phyloP scores from a whole-genome alignment of 2,888 invertebrate species.

The Drepanosiphum platanoidis region DNA sequence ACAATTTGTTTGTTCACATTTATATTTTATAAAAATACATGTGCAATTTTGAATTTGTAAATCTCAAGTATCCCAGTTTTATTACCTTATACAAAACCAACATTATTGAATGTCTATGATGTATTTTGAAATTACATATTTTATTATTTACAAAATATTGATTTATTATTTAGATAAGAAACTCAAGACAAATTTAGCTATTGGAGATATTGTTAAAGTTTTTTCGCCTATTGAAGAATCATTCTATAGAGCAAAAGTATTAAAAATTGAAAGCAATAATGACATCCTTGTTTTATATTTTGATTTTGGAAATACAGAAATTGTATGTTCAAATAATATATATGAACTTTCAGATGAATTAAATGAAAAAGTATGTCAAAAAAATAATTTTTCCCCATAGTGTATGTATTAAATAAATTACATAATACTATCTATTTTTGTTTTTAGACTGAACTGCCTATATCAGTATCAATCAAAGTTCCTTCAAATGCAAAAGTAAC shows the following conservation, averaged over 20 bases:
- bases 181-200: neutral
- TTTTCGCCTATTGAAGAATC: neutral
- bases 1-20: no score
- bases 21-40: no score
- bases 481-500: neutral
- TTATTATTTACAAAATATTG: neutral
- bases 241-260: slow-evolving; percentile 37
- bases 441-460: slow-evolving; percentile 18
- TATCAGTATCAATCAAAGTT: slow-evolving; percentile 40
- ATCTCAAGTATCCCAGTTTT: no score
- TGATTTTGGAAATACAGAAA: slow-evolving; percentile 51
- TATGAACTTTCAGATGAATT: slow-evolving; percentile 42
- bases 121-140: neutral
- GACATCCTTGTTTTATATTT: slow-evolving; percentile 16
- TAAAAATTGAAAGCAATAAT: slow-evolving; percentile 1
- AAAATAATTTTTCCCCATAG: neutral
- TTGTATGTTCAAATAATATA: neutral
- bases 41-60: no score
- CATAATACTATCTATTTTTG: neutral
- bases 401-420: neutral
- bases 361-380: neutral
- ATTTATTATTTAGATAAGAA: neutral
- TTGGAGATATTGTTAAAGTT: slow-evolving; percentile 51
- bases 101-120: no score
- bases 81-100: neutral